Base-by-base conservation (phyloP, 2,888 invertebrate species). In the Parapristionchus giblindavisi region DNA sequence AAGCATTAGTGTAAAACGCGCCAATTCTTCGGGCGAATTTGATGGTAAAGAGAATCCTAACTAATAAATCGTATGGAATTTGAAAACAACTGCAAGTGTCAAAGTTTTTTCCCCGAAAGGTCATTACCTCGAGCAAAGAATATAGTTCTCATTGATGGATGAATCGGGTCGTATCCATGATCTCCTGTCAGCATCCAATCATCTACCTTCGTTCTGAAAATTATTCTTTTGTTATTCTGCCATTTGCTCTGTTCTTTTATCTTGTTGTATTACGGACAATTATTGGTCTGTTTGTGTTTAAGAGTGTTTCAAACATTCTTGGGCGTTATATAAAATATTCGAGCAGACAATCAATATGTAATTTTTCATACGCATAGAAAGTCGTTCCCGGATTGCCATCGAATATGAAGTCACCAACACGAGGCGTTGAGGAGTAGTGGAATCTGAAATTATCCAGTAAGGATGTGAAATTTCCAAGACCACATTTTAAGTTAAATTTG, bases 161-260 rank as follows among this genome's bases (percentile, higher is more conserved):
- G 74, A 40, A 81, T 74, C 51, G 81, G 85, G 73, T 86, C 86
- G 76, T 83, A 86, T 14, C 86, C 86, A 70, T 86, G 86, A 60
- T 86, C 85, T 27, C 79, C 78, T 0, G 80, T 78, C 29, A 83
- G 73, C 27, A 76, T 24, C 72, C 80, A 79, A 70, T 84, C 83
- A 34, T 78, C 77, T 2, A 51, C 71, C 63, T 66, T 60, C 34
- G 76, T 79, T 54, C 82, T 84, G 58, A 68, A 79, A 61, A 40
- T 17, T 4, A 52, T 27, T 34, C 11, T 24, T 48, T 66, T 43
- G 8, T 43, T 43, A 14, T 43, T 43, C 11, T 2, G 29, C 2
- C 38, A 21, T 43, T 43, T 17, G 40, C 29, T 54, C 43, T 21
- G 17, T 4, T 24, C 40, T 38, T 21, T 21, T 21, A 21, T 21